Percentiles rank a stretch among this genome's conserved stretches.
Conservation (phyloP, 30 jellyfish, hydroid and myxozoan species). For the Hydractinia echinata region DNA sequence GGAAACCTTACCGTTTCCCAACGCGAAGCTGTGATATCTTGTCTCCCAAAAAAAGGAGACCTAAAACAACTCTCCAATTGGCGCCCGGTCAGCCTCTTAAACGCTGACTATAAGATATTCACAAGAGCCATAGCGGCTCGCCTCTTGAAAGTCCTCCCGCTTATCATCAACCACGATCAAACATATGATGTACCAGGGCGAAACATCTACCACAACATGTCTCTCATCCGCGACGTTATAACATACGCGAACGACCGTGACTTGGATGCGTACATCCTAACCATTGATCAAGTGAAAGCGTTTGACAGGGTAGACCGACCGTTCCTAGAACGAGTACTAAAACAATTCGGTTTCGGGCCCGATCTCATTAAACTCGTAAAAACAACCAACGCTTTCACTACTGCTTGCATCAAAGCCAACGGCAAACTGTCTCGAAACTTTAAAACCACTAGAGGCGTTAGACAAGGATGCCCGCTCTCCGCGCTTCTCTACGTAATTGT, state of each 20-base stretch:
- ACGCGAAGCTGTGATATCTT: background rate
- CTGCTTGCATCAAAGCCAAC: background rate
- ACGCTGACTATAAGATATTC: background rate
- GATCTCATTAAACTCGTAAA: background rate
- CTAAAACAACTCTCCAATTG: background rate
- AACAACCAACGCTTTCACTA: background rate
- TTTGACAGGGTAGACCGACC: background rate
- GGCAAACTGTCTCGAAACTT: background rate
- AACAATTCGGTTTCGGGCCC: background rate
- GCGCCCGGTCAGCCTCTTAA: conserved; percentile 14
- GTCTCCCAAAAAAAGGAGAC: conserved; percentile 11
- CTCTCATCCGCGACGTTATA: background rate
- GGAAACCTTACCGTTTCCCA: conserved; percentile 3
- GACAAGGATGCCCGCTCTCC: background rate
- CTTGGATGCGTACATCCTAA: too few relatives aligned
- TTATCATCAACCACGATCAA: background rate
- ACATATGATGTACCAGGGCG: background rate
- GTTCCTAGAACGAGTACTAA: background rate
- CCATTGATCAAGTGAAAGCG: background rate
- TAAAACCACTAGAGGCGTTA: background rate
- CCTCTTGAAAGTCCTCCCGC: background rate
- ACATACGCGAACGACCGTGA: background rate
- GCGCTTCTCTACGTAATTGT: background rate
- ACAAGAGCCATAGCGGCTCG: background rate
- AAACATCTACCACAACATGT: background rate